Conservation (phyloP, 2,113 vertebrate genomes). For the Poeciliopsis prolifica region DNA sequence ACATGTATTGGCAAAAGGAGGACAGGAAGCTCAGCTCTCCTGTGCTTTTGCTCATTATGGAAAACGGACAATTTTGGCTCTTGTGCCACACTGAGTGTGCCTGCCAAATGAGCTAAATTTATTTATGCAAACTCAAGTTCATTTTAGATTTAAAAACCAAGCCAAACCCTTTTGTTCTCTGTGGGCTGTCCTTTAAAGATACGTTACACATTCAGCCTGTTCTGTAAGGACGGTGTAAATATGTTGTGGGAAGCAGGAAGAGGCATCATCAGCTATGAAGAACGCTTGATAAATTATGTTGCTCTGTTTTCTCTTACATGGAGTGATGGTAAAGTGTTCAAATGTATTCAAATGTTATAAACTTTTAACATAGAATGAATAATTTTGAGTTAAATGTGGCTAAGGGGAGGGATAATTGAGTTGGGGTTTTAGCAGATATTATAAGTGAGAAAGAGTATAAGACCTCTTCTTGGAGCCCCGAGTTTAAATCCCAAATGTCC, state of each 20-base stretch:
- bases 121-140: conserved; percentile 63
- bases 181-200: conserved; percentile 16
- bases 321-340: not conserved
- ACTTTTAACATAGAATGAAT: not conserved
- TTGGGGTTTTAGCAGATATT: not conserved
- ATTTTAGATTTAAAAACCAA: conserved; percentile 45
- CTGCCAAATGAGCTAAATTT: conserved; percentile 52
- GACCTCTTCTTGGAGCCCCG: not conserved
- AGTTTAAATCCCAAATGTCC: not conserved
- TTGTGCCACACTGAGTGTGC: conserved; percentile 3
- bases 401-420: not conserved
- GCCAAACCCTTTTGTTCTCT: conserved; percentile 24
- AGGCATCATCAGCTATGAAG: not conserved
- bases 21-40: conserved; percentile 18
- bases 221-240: not conserved
- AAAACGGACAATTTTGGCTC: conserved; percentile 61
- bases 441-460: not conserved
- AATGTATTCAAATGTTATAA: not conserved
- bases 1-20: conserved; percentile 58
- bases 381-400: not conserved
- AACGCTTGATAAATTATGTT: not conserved
- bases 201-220: no score
- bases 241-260: not conserved
- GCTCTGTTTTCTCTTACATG: conserved; percentile 1
- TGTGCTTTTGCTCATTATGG: conserved; percentile 64